Evolutionary conservation across 2,888 invertebrate genomes (phyloP).

Genomic region (Allacma fusca): DNA sequence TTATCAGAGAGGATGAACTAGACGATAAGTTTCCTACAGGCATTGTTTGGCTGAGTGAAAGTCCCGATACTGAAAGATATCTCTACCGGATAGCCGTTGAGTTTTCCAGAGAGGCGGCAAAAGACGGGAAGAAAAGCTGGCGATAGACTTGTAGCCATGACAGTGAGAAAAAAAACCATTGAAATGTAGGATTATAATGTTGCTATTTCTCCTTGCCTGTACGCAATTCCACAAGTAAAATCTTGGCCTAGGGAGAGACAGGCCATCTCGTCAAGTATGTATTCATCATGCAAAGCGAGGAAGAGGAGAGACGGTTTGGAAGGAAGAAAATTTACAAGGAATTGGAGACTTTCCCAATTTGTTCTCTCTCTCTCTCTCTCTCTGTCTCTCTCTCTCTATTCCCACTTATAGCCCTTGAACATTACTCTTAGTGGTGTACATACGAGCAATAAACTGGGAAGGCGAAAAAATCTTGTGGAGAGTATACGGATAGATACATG

Average conservation of each 20-base stretch:
- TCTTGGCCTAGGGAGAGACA: not conserved
- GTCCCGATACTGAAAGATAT: no score
- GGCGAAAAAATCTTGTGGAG: not conserved
- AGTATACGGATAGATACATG: not conserved
- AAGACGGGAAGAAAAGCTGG: not conserved
- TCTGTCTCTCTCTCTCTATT: conserved; percentile 14
- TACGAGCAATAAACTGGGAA: not conserved
- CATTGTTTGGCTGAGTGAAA: no score
- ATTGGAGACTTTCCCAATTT: conserved; percentile 27
- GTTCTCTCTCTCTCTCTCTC: conserved; percentile 8
- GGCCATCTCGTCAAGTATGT: not conserved
- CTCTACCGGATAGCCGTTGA: no score
- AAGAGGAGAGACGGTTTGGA: conserved; percentile 3
- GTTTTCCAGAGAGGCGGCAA: no score
- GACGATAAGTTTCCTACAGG: not conserved
- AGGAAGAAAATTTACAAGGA: conserved; percentile 12
- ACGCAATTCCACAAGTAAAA: not conserved
- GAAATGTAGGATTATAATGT: conserved; percentile 21
- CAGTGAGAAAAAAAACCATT: not conserved
- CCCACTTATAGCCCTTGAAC: conserved; percentile 11
- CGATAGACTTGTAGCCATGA: not conserved
- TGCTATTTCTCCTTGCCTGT: not conserved
- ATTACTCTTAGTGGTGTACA: conserved; percentile 12
- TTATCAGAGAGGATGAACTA: not conserved
- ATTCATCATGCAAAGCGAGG: not conserved